Conservation (phyloP, 2,888 invertebrate species). For the Ectropis crepuscularia region DNA sequence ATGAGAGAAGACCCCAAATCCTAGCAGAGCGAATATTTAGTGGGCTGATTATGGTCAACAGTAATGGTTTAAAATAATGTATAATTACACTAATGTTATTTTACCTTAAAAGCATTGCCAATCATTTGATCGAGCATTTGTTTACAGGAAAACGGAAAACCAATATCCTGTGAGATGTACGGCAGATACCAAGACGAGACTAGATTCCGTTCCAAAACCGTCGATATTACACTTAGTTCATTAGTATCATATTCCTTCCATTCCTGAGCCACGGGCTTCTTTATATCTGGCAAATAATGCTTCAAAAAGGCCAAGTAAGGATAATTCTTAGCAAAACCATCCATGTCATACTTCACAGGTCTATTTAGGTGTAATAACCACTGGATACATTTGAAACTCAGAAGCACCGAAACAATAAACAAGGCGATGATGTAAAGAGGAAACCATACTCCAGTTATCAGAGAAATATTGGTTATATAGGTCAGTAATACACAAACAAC, state of each 20-base stretch:
- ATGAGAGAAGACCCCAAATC: too few relatives aligned
- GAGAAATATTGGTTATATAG: constrained; percentile 72
- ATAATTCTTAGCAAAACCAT: constrained; percentile 56
- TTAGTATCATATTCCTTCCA: constrained; percentile 75
- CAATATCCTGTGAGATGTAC: constrained; percentile 78
- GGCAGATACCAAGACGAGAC: constrained; percentile 81
- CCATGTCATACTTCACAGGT: constrained; percentile 77
- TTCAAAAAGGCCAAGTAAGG: constrained; percentile 57
- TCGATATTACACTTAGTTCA: constrained; percentile 76
- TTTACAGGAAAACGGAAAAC: constrained; percentile 81
- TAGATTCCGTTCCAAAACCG: constrained; percentile 73
- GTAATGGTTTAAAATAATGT: background rate
- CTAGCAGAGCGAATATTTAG: too few relatives aligned
- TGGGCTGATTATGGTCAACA: too few relatives aligned
- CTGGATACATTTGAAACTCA: constrained; percentile 82
- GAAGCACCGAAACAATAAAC: constrained; percentile 72
- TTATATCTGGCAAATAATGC: constrained; percentile 54
- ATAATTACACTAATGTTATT: constrained; percentile 24
- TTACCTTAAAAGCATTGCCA: constrained; percentile 75
- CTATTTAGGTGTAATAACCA: constrained; percentile 81
- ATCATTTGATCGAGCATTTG: constrained; percentile 81
- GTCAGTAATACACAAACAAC: constrained; percentile 65
- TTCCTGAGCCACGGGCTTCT: constrained; percentile 43
- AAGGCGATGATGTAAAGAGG: constrained; percentile 68
- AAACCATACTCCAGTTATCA: constrained; percentile 74